phyloP scores from a whole-genome alignment of 2,113 vertebrate species.

The Oenanthe melanoleuca region DNA sequence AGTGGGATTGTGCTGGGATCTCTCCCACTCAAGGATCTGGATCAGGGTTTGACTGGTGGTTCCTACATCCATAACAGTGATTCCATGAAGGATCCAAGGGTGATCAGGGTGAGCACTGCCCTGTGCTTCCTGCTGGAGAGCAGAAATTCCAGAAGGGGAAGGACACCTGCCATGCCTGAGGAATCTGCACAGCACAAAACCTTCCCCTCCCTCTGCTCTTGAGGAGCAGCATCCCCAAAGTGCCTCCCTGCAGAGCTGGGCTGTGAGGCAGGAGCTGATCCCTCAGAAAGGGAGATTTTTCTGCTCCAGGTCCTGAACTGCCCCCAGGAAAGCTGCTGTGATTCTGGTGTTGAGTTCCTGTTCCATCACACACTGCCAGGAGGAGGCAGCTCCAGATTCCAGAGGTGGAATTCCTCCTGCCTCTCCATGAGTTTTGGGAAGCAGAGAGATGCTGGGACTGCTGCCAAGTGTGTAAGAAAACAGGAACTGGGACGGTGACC shows the following conservation, averaged over 20 bases:
- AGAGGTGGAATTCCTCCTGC: neutral
- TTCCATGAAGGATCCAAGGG: neutral
- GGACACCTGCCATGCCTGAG: neutral
- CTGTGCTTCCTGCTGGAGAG: neutral
- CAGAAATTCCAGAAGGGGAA: neutral
- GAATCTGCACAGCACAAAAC: neutral
- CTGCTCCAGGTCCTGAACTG: neutral
- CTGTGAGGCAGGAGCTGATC: neutral
- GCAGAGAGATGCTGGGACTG: neutral
- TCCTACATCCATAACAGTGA: rapidly evolving
- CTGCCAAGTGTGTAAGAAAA: neutral
- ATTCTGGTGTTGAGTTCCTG: neutral
- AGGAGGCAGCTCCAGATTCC: neutral
- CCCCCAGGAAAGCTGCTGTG: neutral
- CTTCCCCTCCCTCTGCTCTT: neutral
- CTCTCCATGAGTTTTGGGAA: neutral
- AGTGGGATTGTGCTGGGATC: neutral
- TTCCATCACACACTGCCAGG: neutral
- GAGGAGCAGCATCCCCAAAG: neutral
- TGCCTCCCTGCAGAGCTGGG: neutral
- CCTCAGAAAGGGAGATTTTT: neutral
- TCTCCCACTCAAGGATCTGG: neutral
- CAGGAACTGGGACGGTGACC: neutral
- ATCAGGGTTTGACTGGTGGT: neutral
- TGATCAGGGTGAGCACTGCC: neutral